A percentile compares a stretch with the other conserved stretches of the same genome.
phyloP scores from a whole-genome alignment of 2,113 vertebrate species.

The Cercocebus atys region DNA sequence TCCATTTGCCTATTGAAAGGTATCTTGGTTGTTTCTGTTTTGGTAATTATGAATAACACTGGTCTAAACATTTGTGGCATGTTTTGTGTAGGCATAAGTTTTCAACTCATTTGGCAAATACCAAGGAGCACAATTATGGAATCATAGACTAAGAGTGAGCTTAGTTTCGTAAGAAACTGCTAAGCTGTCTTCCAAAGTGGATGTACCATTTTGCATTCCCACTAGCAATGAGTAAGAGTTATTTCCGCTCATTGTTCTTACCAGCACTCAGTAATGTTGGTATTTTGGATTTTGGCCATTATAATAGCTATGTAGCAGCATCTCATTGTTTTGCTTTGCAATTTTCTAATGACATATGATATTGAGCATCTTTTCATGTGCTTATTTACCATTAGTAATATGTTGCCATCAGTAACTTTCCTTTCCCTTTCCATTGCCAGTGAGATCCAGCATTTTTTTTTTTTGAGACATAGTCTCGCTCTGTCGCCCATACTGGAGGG shows the following conservation, averaged over 20 bases:
- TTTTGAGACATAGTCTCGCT: no score
- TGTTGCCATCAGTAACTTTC: background rate
- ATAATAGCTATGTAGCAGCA: background rate
- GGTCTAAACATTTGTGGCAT: background rate
- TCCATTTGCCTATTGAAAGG: background rate
- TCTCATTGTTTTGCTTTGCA: background rate
- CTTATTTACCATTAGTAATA: background rate
- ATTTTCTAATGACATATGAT: background rate
- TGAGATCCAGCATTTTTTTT: background rate
- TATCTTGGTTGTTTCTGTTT: background rate
- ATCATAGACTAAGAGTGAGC: background rate
- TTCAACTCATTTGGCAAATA: background rate
- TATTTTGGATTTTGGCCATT: background rate
- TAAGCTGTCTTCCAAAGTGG: background rate
- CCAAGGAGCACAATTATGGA: background rate
- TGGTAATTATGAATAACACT: background rate
- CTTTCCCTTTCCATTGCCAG: background rate
- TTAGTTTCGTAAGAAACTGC: background rate
- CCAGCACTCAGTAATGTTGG: background rate
- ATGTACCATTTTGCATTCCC: background rate
- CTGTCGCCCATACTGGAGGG: no score
- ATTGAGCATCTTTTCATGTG: background rate
- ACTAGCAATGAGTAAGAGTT: background rate
- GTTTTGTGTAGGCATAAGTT: background rate
- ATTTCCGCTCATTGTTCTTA: background rate